phyloP scores from a whole-genome alignment of 2,888 invertebrate species.

The Meganola albula region DNA sequence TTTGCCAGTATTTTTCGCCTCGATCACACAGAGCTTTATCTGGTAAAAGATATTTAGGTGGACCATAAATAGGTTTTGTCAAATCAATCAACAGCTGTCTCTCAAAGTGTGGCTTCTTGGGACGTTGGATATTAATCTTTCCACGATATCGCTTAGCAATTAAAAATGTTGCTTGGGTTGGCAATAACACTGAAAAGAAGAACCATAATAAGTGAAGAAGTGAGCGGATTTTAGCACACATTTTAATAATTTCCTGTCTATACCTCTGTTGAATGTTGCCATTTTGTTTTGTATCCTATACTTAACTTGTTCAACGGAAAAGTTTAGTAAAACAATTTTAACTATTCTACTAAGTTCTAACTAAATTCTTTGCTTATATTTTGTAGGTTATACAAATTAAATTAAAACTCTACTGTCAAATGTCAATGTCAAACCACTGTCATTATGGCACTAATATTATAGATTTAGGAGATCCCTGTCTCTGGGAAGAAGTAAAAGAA shows the following conservation, averaged over 20 bases:
- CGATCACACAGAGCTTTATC: slow-evolving; percentile 74
- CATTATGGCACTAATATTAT: no score
- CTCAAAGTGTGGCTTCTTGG: slow-evolving; percentile 83
- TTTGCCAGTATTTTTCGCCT: slow-evolving; percentile 29
- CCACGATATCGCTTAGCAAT: slow-evolving; percentile 82
- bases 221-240: no score
- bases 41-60: slow-evolving; percentile 62
- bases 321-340: no score
- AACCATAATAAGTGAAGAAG: slow-evolving; percentile 2
- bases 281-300: background rate
- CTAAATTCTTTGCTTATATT: no score
- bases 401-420: no score
- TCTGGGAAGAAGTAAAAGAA: no score
- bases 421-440: no score
- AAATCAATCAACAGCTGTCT: slow-evolving; percentile 81
- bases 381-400: no score
- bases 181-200: slow-evolving; percentile 58
- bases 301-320: no score
- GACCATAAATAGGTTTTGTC: slow-evolving; percentile 79
- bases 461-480: no score
- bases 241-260: no score
- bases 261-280: background rate
- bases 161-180: slow-evolving; percentile 55
- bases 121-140: slow-evolving; percentile 87
- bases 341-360: no score